Conservation (phyloP, 1,140 invertebrate genomes). For the Drosophila parvula region DNA sequence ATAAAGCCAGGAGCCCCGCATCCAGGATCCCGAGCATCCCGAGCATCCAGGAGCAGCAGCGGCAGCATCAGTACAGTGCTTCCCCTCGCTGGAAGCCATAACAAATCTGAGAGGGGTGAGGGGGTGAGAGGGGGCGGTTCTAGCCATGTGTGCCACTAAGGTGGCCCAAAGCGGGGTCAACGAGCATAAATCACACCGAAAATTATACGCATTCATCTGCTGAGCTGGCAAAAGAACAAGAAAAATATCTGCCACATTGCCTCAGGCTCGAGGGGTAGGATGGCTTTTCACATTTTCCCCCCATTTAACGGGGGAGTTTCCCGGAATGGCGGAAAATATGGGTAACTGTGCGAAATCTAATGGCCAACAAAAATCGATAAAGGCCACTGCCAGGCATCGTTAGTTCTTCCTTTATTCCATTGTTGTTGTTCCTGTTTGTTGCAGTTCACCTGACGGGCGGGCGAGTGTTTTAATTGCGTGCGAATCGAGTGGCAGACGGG, state of each 20-base stretch:
- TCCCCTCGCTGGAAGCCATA: slow-evolving; percentile 46
- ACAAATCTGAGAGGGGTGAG: slow-evolving; percentile 74
- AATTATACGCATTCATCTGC: slow-evolving; percentile 83
- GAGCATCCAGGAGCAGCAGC: slow-evolving; percentile 30
- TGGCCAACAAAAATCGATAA: slow-evolving; percentile 80
- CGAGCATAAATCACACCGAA: slow-evolving; percentile 83
- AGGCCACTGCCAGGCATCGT: slow-evolving; percentile 21
- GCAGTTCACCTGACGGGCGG: slow-evolving; percentile 27
- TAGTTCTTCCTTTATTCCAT: neutral
- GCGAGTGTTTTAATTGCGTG: slow-evolving; percentile 53
- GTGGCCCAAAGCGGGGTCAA: slow-evolving; percentile 70
- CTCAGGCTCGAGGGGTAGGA: slow-evolving; percentile 16
- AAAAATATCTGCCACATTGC: slow-evolving; percentile 80
- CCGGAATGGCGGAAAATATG: slow-evolving; percentile 80
- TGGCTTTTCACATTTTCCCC: slow-evolving; percentile 23
- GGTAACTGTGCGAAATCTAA: slow-evolving; percentile 82
- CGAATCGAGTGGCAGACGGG: slow-evolving; percentile 25
- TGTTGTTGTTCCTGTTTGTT: slow-evolving; percentile 9
- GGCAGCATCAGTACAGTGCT: slow-evolving; percentile 31
- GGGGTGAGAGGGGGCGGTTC: slow-evolving; percentile 9
- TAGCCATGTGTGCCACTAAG: slow-evolving; percentile 67
- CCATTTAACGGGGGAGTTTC: slow-evolving; percentile 49
- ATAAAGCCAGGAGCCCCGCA: slow-evolving; percentile 46
- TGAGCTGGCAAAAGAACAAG: slow-evolving; percentile 77
- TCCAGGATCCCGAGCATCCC: neutral